Evolutionary conservation across 2,113 vertebrate genomes (phyloP).

Genomic region (Petrocephalus microphthalmus): DNA sequence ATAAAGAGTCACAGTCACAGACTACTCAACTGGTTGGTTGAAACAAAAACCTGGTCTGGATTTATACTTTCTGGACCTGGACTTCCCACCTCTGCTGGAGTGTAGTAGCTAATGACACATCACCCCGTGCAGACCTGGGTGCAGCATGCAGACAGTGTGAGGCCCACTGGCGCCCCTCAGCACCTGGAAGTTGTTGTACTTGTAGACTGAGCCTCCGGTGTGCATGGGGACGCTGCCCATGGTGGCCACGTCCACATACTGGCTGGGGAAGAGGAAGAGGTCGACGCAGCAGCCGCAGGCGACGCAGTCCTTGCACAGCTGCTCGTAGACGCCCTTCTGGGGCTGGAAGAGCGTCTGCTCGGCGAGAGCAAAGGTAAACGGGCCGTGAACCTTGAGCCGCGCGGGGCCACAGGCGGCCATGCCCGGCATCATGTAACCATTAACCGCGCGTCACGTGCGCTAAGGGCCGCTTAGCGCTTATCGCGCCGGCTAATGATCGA

Average conservation of each 20-base stretch:
- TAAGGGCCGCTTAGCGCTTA: not conserved
- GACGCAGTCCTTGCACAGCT: constrained; percentile 82
- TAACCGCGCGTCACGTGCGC: not conserved
- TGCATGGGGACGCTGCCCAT: constrained; percentile 75
- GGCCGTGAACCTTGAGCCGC: not conserved
- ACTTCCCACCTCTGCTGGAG: too few species aligned
- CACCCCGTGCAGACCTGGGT: not conserved
- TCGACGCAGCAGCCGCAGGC: constrained; percentile 80
- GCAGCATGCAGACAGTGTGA: not conserved
- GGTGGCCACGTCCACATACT: constrained; percentile 81
- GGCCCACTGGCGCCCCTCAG: not conserved
- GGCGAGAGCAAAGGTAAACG: not conserved
- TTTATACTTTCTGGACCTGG: too few species aligned
- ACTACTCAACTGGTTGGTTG: too few species aligned
- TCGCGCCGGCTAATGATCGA: not conserved
- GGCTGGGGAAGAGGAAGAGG: constrained; percentile 88
- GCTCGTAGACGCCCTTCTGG: constrained; percentile 73
- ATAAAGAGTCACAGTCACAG: too few species aligned
- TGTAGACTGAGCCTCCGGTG: constrained; percentile 83
- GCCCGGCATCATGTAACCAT: not conserved
- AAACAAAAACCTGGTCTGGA: too few species aligned
- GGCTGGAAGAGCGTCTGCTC: constrained; percentile 81
- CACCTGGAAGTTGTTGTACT: constrained; percentile 92
- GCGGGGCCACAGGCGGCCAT: not conserved
- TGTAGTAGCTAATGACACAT: constrained; percentile 29